Percentiles rank a stretch among this genome's conserved stretches.
Evolutionary conservation across 23 tunicate genomes (phyloP).

Genomic region (Styela plicata): DNA sequence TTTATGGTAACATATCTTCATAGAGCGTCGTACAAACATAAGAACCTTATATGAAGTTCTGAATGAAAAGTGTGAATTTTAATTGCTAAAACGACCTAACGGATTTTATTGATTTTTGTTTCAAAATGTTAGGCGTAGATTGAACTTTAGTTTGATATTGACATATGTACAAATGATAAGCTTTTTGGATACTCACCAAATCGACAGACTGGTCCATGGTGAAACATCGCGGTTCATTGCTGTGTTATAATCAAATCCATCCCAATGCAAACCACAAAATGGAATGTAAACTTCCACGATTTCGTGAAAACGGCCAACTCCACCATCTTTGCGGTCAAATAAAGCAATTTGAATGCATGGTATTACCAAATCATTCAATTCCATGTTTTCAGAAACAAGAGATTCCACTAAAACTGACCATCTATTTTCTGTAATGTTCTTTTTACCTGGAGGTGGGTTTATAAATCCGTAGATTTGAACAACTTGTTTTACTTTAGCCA

Average conservation of each 20-base stretch:
- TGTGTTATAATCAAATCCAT: constrained; percentile 44
- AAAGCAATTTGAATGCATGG: constrained; percentile 76
- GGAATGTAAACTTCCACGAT: constrained; percentile 46
- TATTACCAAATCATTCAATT: constrained; percentile 24
- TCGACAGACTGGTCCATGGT: constrained; percentile 54
- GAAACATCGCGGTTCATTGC: constrained; percentile 28
- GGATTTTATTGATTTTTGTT: no score
- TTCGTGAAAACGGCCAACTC: constrained; percentile 54
- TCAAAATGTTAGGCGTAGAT: no score
- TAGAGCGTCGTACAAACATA: no score
- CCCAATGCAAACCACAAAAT: constrained; percentile 57
- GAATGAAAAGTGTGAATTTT: no score
- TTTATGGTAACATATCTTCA: no score
- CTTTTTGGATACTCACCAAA: constrained; percentile 34
- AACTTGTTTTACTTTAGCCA: neutral
- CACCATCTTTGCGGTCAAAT: constrained; percentile 38
- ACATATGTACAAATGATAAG: no score
- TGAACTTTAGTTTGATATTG: no score
- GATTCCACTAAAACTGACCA: constrained; percentile 21
- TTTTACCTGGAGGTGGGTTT: neutral
- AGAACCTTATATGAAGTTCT: no score
- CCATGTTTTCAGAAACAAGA: neutral
- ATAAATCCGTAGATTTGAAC: constrained; percentile 5
- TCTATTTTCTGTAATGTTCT: neutral
- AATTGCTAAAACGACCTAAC: no score